Evolutionary conservation across 2,797 vertebrate species (phyloP), one percentile per base, ranked within the genome.

Genomic region (Lepus townsendii): DNA sequence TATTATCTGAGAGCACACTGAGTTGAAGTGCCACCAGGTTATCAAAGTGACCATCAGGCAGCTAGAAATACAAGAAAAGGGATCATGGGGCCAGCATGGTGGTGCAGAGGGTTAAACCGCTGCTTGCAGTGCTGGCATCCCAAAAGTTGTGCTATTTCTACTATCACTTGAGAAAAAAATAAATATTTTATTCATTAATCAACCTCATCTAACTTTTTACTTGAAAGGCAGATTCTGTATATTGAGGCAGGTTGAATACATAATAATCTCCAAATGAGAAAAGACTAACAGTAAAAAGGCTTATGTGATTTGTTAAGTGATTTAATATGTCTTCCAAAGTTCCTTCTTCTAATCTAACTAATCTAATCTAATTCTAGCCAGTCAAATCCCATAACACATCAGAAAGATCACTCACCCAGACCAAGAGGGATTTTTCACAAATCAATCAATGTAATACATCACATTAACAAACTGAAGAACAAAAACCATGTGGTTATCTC

Each of bases 131-230:
- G 42, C 42, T 47, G 8, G 42, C 42, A 47, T 47, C 42, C 8
- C 42, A 47, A 47, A 47, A 47, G 42, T 35, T 35, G 35, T 35
- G 35, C 35, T 35, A 77, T 72, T 30, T 91, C 32, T 76, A 27
- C 30, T 90, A 77, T 35, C 19, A 77, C 20, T 69, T 63, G 82
- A 47, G 50, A 92, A 93, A 91, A 95, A 95, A 83, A 14, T 42
- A 71, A 50, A 27, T 42, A 83, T 87, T 88, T 60, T 88, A 86
- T 50, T 83, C 22, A 79, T 62, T 78, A 57, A 54, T 54, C 54
- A 94, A 24, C 8, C 7, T 89, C 42, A 79, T 16, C 32, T 82
- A 52, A 85, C 66, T 91, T 88, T 66, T 75, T 88, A 62, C 5
- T 65, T 91, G 42, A 76, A 12, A 78, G 12, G 17, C 3, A 82